Evolutionary conservation across 2,888 invertebrate genomes (phyloP), one percentile per base, ranked within the genome.

Genomic region (Minunthozetes semirufus): DNA sequence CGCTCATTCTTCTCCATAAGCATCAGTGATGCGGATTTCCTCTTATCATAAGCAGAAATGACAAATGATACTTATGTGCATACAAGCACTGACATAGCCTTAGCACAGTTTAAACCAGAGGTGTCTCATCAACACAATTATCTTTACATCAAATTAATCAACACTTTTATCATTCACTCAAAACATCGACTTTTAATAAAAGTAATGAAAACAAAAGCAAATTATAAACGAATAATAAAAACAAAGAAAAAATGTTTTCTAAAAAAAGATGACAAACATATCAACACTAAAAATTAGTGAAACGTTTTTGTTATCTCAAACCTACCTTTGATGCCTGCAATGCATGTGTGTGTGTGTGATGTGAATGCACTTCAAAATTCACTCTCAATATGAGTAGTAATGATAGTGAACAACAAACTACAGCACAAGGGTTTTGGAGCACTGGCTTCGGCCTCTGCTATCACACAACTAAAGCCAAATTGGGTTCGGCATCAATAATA

Each of bases 1-100:
- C 27, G 63, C 63, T 63, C 63, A 33, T 63, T 63, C 63, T 63
- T 63, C 63, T 29, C 63, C 38, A 63, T 63, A 46, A 68, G 68
- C 68, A 68, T 68, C 42, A 68, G 68, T 68, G 68, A 68, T 42
- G 68, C 68, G 68, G 68, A 68, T 68, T 68, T 68, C 68, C 68
- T 68, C 42, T 68, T 68, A 68, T 68, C 68, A 68, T 68, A 68
- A 68, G 68, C 42, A 68, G 42, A 42, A 68, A 38, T 68, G 68
- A 68, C 68, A 68, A 68, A 68, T 68, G 68, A 68, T 68, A 68
- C 42, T 42, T 22, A 68, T 42, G 68, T 29, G 61, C 33, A n/a
- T 61, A 22, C 22, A 61, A 33, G 61, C 33, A 61, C 33, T 5
- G 29, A 29, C 33, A 33, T 17, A 19, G 8, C 33, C 33, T 6